Conservation (phyloP, 2,797 vertebrate genomes). For the Chloroceryle amazona region DNA sequence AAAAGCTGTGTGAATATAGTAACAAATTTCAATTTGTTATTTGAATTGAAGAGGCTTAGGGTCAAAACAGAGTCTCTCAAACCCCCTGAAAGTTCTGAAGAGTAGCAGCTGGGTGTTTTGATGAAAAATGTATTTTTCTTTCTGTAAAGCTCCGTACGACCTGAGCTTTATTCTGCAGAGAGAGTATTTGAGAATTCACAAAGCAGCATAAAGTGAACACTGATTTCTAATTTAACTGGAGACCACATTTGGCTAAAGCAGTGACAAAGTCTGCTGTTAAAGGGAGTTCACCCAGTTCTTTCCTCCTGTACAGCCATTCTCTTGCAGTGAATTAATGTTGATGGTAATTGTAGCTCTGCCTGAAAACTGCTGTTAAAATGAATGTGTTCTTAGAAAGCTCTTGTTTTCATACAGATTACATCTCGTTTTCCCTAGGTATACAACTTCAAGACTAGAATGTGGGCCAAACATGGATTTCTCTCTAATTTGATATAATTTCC, state of each 20-base stretch:
- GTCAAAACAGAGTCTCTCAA: neutral
- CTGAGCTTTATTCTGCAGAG: neutral
- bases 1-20: neutral
- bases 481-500: neutral
- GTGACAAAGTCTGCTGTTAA: neutral
- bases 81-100: neutral
- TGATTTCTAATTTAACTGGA: neutral
- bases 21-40: neutral
- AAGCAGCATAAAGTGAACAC: neutral
- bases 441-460: neutral
- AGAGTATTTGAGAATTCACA: neutral
- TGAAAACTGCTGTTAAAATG: neutral
- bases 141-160: neutral
- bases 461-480: neutral
- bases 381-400: constrained; percentile 7
- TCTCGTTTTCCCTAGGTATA: neutral
- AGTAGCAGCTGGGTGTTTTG: neutral
- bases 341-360: neutral
- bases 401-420: neutral
- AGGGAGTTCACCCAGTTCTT: neutral
- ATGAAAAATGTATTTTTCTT: neutral
- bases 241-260: neutral
- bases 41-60: neutral
- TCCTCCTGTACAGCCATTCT: neutral
- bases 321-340: neutral